Conservation (phyloP, 2,888 invertebrate genomes). For the Stictocephala bisonia region DNA sequence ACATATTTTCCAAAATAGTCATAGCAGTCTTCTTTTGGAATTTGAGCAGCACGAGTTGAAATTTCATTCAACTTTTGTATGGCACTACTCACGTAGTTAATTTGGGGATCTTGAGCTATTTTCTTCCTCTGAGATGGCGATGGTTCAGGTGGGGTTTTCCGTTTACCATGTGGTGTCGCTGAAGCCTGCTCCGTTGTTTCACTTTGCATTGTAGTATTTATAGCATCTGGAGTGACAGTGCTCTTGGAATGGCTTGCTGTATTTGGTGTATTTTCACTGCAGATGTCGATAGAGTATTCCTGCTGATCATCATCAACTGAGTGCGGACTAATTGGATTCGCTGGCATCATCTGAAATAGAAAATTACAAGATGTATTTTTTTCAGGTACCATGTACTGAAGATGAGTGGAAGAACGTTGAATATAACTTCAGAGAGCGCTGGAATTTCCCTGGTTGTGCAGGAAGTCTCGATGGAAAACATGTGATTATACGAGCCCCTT, state of each 20-base stretch:
- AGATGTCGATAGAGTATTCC: too few relatives aligned
- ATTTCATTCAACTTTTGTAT: slow-evolving; percentile 35
- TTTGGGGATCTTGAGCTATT: slow-evolving; percentile 33
- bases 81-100: slow-evolving; percentile 21
- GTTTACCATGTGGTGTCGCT: background rate
- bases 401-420: slow-evolving; percentile 46
- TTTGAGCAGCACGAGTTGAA: slow-evolving; percentile 34
- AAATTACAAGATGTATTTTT: background rate
- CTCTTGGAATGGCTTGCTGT: background rate
- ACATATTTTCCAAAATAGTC: slow-evolving; percentile 46
- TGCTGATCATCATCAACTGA: too few relatives aligned
- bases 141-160: slow-evolving; percentile 12
- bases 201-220: background rate
- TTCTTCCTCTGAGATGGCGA: slow-evolving; percentile 16
- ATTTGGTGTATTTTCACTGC: too few relatives aligned
- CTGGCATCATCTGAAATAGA: background rate
- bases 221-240: background rate
- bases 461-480: slow-evolving; percentile 37
- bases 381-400: slow-evolving; percentile 41
- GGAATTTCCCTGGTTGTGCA: slow-evolving; percentile 45
- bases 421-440: slow-evolving; percentile 35
- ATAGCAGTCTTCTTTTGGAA: slow-evolving; percentile 41
- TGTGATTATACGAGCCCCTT: slow-evolving; percentile 37
- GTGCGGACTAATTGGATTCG: background rate
- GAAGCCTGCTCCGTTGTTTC: background rate